Conservation (phyloP, 2,113 vertebrate genomes). For the Acanthisitta chloris region DNA sequence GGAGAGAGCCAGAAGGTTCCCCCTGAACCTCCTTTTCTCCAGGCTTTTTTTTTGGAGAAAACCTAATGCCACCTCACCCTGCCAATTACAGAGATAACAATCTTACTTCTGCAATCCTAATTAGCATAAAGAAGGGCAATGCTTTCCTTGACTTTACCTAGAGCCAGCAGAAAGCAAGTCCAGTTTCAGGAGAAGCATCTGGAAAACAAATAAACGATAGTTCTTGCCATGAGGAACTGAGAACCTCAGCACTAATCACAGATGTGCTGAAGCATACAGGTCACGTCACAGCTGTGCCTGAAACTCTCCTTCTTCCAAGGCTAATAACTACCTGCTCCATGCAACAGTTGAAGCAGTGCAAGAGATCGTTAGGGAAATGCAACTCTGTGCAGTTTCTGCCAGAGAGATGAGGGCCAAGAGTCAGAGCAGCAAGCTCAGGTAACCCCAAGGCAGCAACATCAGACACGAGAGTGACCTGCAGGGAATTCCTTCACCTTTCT, state of each 20-base stretch:
- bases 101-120: background rate
- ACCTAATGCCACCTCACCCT: background rate
- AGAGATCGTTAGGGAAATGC: background rate
- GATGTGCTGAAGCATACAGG: rapidly evolving
- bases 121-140: background rate
- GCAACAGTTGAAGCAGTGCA: rapidly evolving
- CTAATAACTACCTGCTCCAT: background rate
- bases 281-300: background rate
- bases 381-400: background rate
- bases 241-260: background rate
- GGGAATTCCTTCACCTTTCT: background rate
- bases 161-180: background rate
- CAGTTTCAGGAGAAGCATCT: background rate
- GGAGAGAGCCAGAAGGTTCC: no score
- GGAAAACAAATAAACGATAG: background rate
- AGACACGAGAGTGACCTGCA: background rate
- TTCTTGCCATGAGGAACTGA: background rate
- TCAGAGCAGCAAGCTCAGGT: background rate
- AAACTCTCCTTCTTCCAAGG: background rate
- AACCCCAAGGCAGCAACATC: background rate
- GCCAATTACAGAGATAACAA: background rate
- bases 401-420: background rate
- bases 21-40: no score
- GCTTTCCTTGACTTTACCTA: background rate
- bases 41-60: no score